phyloP scores from a whole-genome alignment of 1,140 invertebrate species.

The Hycleus cichorii region DNA sequence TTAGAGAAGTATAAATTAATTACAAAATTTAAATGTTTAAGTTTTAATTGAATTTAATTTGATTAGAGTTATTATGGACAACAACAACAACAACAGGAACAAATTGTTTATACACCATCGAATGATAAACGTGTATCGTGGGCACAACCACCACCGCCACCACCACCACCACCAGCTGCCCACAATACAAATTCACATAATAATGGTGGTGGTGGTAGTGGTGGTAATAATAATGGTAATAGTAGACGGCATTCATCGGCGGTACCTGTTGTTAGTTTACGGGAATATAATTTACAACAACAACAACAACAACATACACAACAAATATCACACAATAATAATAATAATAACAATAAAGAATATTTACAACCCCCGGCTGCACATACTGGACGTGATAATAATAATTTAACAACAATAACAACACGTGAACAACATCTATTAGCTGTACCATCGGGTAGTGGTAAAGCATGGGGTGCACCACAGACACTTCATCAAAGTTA shows the following conservation, averaged over 20 bases:
- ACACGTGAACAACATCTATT: conserved; percentile 42
- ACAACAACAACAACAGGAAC: conserved; percentile 45
- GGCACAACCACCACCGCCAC: conserved; percentile 23
- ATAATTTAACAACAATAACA: conserved; percentile 19
- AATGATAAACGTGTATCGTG: conserved; percentile 53
- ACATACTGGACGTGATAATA: conserved; percentile 46
- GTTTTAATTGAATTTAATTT: no score
- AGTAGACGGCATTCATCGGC: conserved; percentile 28
- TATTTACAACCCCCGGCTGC: conserved; percentile 58
- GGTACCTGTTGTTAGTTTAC: conserved; percentile 37
- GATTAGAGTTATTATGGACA: no score
- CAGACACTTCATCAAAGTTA: conserved; percentile 52
- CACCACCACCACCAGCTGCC: conserved; percentile 41
- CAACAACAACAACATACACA: background rate
- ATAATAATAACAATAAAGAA: conserved; percentile 38
- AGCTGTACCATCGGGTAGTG: conserved; percentile 10
- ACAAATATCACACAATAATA: background rate
- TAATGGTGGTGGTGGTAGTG: background rate
- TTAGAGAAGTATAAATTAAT: background rate
- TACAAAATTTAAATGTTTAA: no score
- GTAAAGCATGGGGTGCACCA: conserved; percentile 44
- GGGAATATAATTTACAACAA: conserved; percentile 33
- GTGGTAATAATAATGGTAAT: conserved; percentile 14
- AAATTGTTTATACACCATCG: conserved; percentile 31
- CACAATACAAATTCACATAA: conserved; percentile 45